A percentile compares a stretch with the other conserved stretches of the same genome.
Conservation (phyloP, 2,888 invertebrate species). For the Stomorhina lunata region DNA sequence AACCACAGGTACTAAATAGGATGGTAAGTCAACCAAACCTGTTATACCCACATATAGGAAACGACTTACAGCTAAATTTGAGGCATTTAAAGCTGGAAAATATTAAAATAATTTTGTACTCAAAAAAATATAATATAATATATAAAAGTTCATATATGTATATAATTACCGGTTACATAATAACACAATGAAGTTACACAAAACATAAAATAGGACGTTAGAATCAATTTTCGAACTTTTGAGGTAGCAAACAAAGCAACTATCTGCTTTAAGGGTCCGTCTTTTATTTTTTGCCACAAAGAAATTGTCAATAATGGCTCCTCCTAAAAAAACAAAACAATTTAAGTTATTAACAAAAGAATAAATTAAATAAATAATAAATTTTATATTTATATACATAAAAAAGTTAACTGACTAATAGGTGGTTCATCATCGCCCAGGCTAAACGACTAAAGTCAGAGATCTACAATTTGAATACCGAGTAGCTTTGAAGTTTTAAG, state of each 20-base stretch:
- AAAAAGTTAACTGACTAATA: too few relatives aligned
- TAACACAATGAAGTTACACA: constrained; percentile 78
- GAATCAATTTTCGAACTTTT: constrained; percentile 75
- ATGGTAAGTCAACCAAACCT: constrained; percentile 81
- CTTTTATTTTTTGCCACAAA: constrained; percentile 71
- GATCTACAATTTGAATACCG: too few relatives aligned
- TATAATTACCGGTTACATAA: constrained; percentile 80
- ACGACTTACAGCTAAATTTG: constrained; percentile 81
- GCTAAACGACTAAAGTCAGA: too few relatives aligned
- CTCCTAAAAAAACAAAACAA: constrained; percentile 68
- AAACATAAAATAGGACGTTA: constrained; percentile 80
- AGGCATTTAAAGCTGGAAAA: constrained; percentile 81
- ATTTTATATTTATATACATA: too few relatives aligned
- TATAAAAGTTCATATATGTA: neutral
- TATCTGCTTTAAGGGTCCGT: constrained; percentile 77
- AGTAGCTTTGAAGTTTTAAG: too few relatives aligned
- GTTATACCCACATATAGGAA: constrained; percentile 81
- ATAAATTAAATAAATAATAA: neutral
- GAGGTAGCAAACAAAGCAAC: constrained; percentile 75
- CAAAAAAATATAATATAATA: neutral
- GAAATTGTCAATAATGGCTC: constrained; percentile 63
- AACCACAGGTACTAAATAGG: constrained; percentile 81
- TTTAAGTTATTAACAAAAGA: too few relatives aligned
- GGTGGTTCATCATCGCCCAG: too few relatives aligned
- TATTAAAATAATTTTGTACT: neutral